Base-by-base conservation (phyloP, 2,797 vertebrate species). In the Alosa sapidissima region DNA sequence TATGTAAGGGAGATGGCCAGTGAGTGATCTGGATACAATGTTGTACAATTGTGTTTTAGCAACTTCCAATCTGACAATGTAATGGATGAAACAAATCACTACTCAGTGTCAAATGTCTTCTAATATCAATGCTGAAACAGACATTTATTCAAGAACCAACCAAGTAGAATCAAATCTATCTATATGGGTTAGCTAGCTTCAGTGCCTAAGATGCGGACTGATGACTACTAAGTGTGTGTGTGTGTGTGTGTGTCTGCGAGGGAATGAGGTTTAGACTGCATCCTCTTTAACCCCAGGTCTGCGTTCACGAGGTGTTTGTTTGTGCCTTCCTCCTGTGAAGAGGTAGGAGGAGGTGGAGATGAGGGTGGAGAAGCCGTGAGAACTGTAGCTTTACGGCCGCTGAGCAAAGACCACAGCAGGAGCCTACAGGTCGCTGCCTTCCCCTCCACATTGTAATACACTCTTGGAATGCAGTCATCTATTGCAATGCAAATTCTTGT, bases 401-500 rank as follows among this genome's bases (percentile, higher is more conserved):
- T 87, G 55, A 81, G 85, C 86, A 86, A 90, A 88, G 82, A 89
- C 81, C 89, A 86, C 89, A 11, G 52, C 58, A 84, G 89, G 89
- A 89, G 85, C 33, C 87, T 55, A 49, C 65, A 86, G 86, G 89
- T 88, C 88, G 87, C 84, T 48, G 60, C 83, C 85, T 86, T 89
- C 88, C 88, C 87, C 85, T 83, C 83, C 49, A 85, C 85, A 87
- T 89, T 89, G 88, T 87, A 85, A 86, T 82, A 51, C 86, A 87
- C 81, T 54, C 28, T 84, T 83, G 89, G 90, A 91, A 91, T 90
- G 89, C 84, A 78, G 85, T 68, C 24, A 82, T 84, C 85, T 75
- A 88, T 90, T 90, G 87, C 87, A 82, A 90, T 90, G 89, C 89
- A 89, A 91, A 90, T 89, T 89, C 28, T 24, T 65, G 36, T 81